These are phyloP conservation scores for Cyclophora punctaria DNA, from an alignment of 2,888 invertebrate genomes.

Conservation along the genomic window DNA sequence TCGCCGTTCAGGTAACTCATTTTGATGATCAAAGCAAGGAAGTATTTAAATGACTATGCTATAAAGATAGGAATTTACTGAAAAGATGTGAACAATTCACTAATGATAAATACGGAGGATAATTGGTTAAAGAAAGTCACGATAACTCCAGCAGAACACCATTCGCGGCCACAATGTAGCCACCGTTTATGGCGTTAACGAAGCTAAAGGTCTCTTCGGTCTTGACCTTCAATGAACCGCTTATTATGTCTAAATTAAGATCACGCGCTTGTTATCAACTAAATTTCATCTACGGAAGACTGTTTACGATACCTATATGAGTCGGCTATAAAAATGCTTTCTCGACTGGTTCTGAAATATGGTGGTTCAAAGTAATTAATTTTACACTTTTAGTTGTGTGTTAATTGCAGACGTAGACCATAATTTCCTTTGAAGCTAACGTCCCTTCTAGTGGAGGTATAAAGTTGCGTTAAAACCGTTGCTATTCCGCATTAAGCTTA, in stretches of 20 bases:
- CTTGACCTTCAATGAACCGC: conserved; percentile 38
- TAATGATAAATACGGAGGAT: conserved; percentile 36
- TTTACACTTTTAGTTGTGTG: conserved; percentile 34
- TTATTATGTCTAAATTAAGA: conserved; percentile 46
- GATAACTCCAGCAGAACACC: conserved; percentile 42
- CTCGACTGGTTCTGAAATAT: not conserved
- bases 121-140: conserved; percentile 55
- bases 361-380: conserved; percentile 18
- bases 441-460: conserved; percentile 25
- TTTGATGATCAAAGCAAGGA: not conserved
- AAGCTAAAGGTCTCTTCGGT: conserved; percentile 44
- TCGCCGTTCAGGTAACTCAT: not conserved
- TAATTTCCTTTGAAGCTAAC: conserved; percentile 42
- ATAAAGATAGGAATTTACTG: too few relatives aligned
- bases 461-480: conserved; percentile 52
- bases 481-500: conserved; percentile 48
- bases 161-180: conserved; percentile 45
- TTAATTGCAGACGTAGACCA: conserved; percentile 43
- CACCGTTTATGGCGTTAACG: conserved; percentile 55
- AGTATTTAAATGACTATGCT: not conserved
- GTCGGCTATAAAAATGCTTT: conserved; percentile 4
- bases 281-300: conserved; percentile 15
- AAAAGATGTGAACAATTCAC: conserved; percentile 9
- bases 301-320: conserved; percentile 5
- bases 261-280: conserved; percentile 22